Conservation (phyloP, 2,888 invertebrate genomes). For the Bellardia bayeri region DNA sequence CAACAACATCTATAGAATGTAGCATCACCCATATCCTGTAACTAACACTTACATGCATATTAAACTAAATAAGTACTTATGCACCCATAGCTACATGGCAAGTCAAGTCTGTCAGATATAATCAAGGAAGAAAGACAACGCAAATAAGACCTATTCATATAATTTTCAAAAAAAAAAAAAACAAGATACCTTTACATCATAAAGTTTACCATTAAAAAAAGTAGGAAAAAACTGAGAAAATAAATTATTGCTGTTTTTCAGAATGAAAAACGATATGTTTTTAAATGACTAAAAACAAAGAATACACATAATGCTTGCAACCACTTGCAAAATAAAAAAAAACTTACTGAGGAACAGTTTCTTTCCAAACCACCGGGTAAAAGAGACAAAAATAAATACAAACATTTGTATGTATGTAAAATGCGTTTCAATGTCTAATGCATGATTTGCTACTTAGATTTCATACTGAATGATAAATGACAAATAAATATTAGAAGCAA, state of each 20-base stretch:
- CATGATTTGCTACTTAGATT: background rate
- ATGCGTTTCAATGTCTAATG: too few relatives aligned
- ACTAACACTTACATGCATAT: background rate
- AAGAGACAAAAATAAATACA: too few relatives aligned
- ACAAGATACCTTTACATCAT: conserved; percentile 7
- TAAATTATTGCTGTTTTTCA: conserved; percentile 32
- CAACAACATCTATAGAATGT: background rate
- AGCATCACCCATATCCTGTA: background rate
- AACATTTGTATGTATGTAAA: too few relatives aligned
- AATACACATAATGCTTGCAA: background rate
- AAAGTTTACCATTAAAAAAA: conserved; percentile 60
- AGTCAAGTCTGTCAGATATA: background rate
- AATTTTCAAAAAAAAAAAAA: conserved; percentile 4
- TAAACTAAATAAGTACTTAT: background rate
- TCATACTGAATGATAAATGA: background rate
- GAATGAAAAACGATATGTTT: conserved; percentile 52
- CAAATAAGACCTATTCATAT: background rate
- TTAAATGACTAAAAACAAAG: background rate
- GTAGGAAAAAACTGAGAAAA: conserved; percentile 9
- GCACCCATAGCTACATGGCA: background rate
- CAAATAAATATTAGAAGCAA: background rate
- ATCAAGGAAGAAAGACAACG: conserved; percentile 33
- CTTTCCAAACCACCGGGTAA: too few relatives aligned
- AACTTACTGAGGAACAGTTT: too few relatives aligned
- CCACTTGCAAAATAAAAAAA: background rate